Evolutionary conservation across 1,140 invertebrate genomes (phyloP).

Genomic region (Trichonephila clavipes): DNA sequence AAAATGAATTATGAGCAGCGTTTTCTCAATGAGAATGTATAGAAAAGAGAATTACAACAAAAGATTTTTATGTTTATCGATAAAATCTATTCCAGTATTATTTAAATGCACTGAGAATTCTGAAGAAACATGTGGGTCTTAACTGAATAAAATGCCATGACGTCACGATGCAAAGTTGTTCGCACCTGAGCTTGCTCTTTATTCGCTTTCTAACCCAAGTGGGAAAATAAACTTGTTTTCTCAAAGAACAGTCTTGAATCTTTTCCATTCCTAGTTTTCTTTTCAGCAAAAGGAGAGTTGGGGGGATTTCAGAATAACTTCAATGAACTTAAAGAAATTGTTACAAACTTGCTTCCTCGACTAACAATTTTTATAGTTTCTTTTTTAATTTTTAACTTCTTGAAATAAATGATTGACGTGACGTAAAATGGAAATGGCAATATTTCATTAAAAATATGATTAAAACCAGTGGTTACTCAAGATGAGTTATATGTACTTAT

Average conservation of each 20-base stretch:
- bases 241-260: background rate
- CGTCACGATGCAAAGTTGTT: background rate
- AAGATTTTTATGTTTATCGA: background rate
- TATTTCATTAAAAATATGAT: no score
- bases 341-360: no score
- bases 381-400: no score
- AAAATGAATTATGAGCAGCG: background rate
- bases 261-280: background rate
- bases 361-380: no score
- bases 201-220: background rate
- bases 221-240: background rate
- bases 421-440: no score
- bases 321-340: no score
- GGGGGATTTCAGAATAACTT: no score
- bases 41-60: background rate
- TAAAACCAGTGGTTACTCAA: no score
- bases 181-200: slow-evolving; percentile 8
- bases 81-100: background rate
- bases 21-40: background rate
- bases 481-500: no score
- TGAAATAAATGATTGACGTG: no score
- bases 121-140: background rate
- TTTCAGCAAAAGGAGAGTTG: background rate
- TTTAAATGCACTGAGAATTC: background rate
- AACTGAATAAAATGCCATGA: background rate